Percentiles rank a stretch among this genome's conserved stretches.
Conservation (phyloP, 2,888 invertebrate genomes). For the Hirtodrosophila confusa region DNA sequence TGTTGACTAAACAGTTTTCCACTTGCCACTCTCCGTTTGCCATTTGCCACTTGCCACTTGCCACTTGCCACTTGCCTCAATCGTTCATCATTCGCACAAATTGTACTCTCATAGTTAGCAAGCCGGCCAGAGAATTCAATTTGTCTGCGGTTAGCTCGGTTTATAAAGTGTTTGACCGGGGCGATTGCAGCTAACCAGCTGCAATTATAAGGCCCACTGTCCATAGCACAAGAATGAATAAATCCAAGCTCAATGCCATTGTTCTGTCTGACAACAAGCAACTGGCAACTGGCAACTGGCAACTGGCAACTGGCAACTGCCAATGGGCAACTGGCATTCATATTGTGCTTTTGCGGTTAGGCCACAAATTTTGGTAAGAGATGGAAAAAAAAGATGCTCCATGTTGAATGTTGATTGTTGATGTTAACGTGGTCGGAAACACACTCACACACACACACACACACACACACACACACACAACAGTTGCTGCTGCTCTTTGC, state of each 20-base stretch:
- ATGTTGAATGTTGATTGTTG: slow-evolving; percentile 27
- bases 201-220: slow-evolving; percentile 24
- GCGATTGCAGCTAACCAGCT: slow-evolving; percentile 9
- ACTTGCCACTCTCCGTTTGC: no score
- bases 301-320: slow-evolving; percentile 7
- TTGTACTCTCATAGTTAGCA: slow-evolving; percentile 21
- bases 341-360: slow-evolving; percentile 52
- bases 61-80: neutral
- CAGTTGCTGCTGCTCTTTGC: neutral
- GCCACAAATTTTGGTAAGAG: slow-evolving; percentile 38
- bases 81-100: slow-evolving; percentile 30
- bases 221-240: slow-evolving; percentile 2
- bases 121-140: slow-evolving; percentile 52
- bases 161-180: slow-evolving; percentile 30
- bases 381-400: slow-evolving; percentile 21
- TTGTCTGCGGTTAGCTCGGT: slow-evolving; percentile 57
- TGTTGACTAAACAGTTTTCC: neutral
- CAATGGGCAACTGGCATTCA: slow-evolving; percentile 22
- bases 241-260: slow-evolving; percentile 16
- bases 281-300: slow-evolving; percentile 6
- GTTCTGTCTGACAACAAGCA: slow-evolving; percentile 3
- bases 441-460: slow-evolving; percentile 3
- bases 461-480: neutral
- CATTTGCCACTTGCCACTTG: neutral
- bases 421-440: slow-evolving; percentile 35